Base-by-base conservation (phyloP, 2,113 vertebrate genomes). In the Notarius lentiginosus region DNA sequence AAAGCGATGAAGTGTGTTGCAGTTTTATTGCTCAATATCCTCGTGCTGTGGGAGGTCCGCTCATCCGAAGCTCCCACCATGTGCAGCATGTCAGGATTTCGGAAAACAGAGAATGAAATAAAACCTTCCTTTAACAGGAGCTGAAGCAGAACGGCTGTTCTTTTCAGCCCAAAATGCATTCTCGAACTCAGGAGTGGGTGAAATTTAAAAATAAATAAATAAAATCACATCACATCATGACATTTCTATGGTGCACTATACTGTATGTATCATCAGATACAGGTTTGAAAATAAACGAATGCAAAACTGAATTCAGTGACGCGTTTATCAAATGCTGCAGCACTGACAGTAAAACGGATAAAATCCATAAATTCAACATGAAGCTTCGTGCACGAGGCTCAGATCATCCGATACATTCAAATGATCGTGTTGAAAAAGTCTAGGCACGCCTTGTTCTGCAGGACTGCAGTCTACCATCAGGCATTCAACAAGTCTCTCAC, bases 21-120 rank as follows among this genome's bases (percentile, higher is more conserved):
- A 47, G 20, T 72, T 63, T 61, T 81, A 82, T 82, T 87, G 63
- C 86, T 82, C 77, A 61, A 63, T 87, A 87, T 82, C 47, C 79
- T 7, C 15, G 41, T 68, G n/a, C 79, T 58, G 56, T 3, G 18
- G 10, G 61, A 70, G 30, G 63, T 27, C 61, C 15, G 61, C 27
- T 80, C 51, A 60, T 41, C 75, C 49, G n/a, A 61, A 79, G 75
- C 49, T 1, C 63, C 63, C 51, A 24, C 76, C 30, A 41, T n/a
- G 53, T 14, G 3, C 49, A 47, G 84, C 75, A 18, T 20, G 60
- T 66, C 27, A 20, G 49, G n/a, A 79, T 55, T 86, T 80, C 14
- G 80, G 7, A 66, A 58, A 86, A 58, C 22, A 60, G 20, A 79
- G 63, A 70, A 58, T 47, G 22, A 63, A 84, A 61, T 56, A 70